phyloP scores from a whole-genome alignment of 2,797 vertebrate species.

The Ptychadena robeensis region DNA sequence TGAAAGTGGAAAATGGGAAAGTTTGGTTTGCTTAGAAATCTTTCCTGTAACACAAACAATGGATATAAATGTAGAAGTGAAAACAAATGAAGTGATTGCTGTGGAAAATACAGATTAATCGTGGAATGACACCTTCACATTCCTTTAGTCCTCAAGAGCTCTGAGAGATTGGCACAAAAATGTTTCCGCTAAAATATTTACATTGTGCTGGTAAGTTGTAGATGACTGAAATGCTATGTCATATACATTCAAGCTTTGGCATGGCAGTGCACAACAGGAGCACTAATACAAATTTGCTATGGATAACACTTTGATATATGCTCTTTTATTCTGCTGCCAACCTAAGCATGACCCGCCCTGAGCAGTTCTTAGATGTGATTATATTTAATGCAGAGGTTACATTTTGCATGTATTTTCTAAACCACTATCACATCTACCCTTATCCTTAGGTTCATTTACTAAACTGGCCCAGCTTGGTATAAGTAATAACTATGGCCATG shows the following conservation, averaged over 20 bases:
- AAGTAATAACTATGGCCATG: too few relatives aligned
- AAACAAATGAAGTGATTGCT: slow-evolving; percentile 11
- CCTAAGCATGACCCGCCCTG: too few relatives aligned
- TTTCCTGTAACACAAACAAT: background rate
- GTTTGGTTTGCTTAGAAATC: background rate
- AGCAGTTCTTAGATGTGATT: too few relatives aligned
- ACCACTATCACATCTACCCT: too few relatives aligned
- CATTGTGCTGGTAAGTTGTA: slow-evolving; percentile 16
- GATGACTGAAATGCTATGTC: background rate
- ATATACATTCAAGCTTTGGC: background rate
- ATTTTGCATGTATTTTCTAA: too few relatives aligned
- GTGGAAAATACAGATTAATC: slow-evolving; percentile 6
- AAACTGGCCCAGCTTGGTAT: too few relatives aligned
- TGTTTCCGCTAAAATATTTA: slow-evolving; percentile 28
- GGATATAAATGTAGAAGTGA: slow-evolving; percentile 21
- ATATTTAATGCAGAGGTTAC: too few relatives aligned
- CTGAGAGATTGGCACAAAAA: background rate
- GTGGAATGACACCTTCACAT: slow-evolving; percentile 20
- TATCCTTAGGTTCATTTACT: too few relatives aligned
- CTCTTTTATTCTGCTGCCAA: too few relatives aligned
- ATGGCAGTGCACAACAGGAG: background rate
- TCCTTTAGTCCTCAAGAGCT: slow-evolving; percentile 21
- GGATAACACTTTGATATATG: background rate
- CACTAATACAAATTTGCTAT: background rate
- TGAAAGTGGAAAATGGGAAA: background rate